Evolutionary conservation across 2,113 vertebrate species (phyloP).

Genomic region (Solenodon paradoxus): DNA sequence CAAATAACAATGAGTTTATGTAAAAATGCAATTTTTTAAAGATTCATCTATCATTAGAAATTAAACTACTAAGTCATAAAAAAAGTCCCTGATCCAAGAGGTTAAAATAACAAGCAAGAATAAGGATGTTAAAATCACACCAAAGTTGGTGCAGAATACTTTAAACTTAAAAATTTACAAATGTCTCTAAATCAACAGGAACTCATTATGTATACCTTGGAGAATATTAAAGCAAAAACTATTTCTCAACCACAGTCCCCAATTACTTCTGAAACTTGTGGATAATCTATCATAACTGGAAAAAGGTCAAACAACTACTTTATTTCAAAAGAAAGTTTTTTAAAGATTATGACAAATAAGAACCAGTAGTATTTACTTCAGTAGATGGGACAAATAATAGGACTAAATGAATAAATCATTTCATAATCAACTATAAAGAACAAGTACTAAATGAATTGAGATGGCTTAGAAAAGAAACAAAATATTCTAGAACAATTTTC

Average conservation of each 20-base stretch:
- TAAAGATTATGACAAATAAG: not conserved
- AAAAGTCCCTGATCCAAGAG: not conserved
- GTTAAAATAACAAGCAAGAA: not conserved
- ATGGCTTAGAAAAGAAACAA: not conserved
- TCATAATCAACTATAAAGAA: not conserved
- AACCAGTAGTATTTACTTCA: slow-evolving; percentile 1
- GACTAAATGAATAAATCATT: not conserved
- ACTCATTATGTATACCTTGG: not conserved
- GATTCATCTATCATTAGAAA: not conserved
- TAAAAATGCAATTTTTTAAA: not conserved
- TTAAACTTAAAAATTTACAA: not conserved
- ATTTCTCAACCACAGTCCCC: not conserved
- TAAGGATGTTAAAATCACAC: not conserved
- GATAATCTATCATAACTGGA: not conserved
- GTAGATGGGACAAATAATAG: not conserved
- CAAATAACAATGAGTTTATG: not conserved
- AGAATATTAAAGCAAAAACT: not conserved
- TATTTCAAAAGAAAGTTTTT: not conserved
- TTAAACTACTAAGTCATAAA: not conserved
- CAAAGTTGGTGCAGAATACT: not conserved
- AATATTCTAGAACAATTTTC: not conserved
- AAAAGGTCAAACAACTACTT: not conserved
- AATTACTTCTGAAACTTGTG: not conserved
- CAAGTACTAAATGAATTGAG: not conserved
- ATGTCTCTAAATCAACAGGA: not conserved